Evolutionary conservation across 2,113 vertebrate species (phyloP), one percentile per base, ranked within the genome.

Genomic region (Lagopus leucura): DNA sequence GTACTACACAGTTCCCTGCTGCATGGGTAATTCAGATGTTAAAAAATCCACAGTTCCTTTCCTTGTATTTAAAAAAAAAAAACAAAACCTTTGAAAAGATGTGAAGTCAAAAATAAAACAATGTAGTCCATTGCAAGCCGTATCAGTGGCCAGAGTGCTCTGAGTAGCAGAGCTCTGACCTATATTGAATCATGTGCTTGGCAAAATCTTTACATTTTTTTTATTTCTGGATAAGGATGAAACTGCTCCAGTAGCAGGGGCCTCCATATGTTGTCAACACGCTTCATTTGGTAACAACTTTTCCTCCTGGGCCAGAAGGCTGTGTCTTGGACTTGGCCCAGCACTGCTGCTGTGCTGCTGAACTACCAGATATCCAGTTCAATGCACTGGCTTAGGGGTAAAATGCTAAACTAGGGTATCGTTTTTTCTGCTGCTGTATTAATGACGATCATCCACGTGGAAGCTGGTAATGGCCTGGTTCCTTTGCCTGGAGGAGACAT

Each of bases 271-370:
- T 84, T 88, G 69, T 96, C 82, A 88, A 36, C 79, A 92, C 0
- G n/a, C 95, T 89, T 96, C 94, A 81, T 91, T 94, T 88, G 89
- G 85, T 91, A 91, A 92, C 95, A 93, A 71, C 87, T 91, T 82
- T 32, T 86, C 67, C 84, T 94, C 65, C 78, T 64, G 69, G 61
- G 82, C 91, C 89, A 76, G 71, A 71, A 91, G 47, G 71, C 87
- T 88, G 72, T 57, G 47, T 77, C 22, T 89, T 96, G 94, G 88
- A 71, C 87, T 93, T 89, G 36, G 47, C 72, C 75, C 89, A 95
- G 82, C 57, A 48, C 13, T 92, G 63, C 75, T 89, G 69, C 82
- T 70, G 71, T 85, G 64, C 75, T 92, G 38, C 64, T 88, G 67
- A 88, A 48, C 64, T 67, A 92, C 69, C 82, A 55, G 58, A 64